Evolutionary conservation across 1,140 invertebrate genomes (phyloP), one percentile per base, ranked within the genome.

Genomic region (Drosophila guanche): DNA sequence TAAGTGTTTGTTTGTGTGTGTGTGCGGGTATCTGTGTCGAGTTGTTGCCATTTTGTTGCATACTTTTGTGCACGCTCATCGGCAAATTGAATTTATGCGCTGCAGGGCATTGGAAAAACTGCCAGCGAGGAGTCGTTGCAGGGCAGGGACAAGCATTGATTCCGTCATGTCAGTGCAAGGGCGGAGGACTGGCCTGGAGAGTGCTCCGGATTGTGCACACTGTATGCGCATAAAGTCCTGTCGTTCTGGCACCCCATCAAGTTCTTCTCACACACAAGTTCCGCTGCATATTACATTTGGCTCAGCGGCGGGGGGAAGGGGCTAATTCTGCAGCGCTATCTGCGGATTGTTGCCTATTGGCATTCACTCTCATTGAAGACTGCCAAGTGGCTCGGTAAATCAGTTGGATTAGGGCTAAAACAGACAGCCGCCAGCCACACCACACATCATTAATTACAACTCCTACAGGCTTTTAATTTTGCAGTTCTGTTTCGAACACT

Each of bases 81-180:
- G 78, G 78, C 65, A 86, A 86, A 86, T 86, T 86, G 83, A 86
- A 88, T 86, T 81, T 86, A 88, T 86, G 74, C 73, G 68, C 74
- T 85, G 80, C 76, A 79, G 66, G 62, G 62, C 79, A 65, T 68
- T 54, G 47, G 37, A 46, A 62, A 51, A 68, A 74, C 73, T 29
- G 37, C 58, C 22, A 59, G 33, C 47, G 33, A 54, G 41, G 42
- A 55, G 47, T 27, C 56, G 69, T 20, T 20, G 16, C 16, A 20
- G 16, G 50, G 41, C 33, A 46, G 51, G 42, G 43, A 33, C 42
- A 27, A 25, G 77, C 77, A 72, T 80, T 72, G 78, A 80, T 80
- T 80, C 62, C 56, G 63, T 54, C 66, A 45, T 69, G 58, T 60
- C 61, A 59, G 48, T 43, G 7, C 10, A 16, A 14, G 23, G n/a